Percentiles rank a stretch among this genome's conserved stretches.
These are phyloP conservation scores for Lithobates sylvaticus DNA, from an alignment of 2,797 vertebrate genomes.

Conservation along the genomic window DNA sequence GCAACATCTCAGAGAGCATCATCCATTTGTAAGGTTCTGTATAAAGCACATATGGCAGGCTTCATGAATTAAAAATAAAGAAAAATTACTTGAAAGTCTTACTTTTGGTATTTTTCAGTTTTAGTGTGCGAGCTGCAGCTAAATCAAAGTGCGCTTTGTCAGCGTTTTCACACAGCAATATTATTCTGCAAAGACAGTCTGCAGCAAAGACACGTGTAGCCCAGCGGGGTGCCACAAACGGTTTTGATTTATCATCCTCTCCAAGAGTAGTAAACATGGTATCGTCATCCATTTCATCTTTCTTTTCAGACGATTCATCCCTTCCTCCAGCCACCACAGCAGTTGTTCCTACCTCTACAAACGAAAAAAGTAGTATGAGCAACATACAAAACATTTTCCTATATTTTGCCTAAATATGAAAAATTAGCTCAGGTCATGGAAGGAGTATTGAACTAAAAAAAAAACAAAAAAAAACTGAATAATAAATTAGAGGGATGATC, in stretches of 20 bases:
- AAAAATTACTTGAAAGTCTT: constrained; percentile 54
- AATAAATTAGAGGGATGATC: background rate
- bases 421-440: background rate
- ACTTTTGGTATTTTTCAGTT: constrained; percentile 92
- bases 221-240: constrained; percentile 97
- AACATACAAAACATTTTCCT: background rate
- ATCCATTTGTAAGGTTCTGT: no score
- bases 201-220: constrained; percentile 96
- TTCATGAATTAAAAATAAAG: background rate
- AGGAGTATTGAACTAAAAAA: background rate
- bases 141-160: constrained; percentile 93
- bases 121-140: constrained; percentile 86
- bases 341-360: constrained; percentile 86
- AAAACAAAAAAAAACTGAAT: background rate
- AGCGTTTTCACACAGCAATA: constrained; percentile 91
- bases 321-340: constrained; percentile 85
- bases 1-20: no score
- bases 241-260: constrained; percentile 94
- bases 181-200: constrained; percentile 94
- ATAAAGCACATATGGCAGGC: background rate
- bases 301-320: constrained; percentile 95
- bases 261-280: constrained; percentile 96
- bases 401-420: background rate
- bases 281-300: constrained; percentile 98
- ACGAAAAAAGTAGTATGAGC: background rate